Evolutionary conservation across 2,888 invertebrate genomes (phyloP), one percentile per base, ranked within the genome.

Genomic region (Lepidochitona cinerea): DNA sequence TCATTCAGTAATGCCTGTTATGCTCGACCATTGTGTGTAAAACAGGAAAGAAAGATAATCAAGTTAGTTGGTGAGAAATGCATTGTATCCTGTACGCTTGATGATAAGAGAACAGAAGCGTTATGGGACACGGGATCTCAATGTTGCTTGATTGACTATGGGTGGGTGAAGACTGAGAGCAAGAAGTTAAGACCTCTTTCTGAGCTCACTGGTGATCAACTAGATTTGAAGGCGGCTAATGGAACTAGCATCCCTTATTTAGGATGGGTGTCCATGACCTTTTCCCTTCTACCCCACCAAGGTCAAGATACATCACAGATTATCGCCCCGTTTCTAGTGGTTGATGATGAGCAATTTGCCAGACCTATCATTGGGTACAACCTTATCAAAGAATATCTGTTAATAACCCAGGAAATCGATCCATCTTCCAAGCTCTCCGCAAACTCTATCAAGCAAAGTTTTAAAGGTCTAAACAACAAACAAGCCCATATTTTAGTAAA

Each of bases 301-400:
- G n/a, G n/a, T n/a, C n/a, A n/a, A n/a, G n/a, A n/a, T n/a, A n/a
- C n/a, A n/a, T n/a, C n/a, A n/a, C n/a, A n/a, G n/a, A n/a, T n/a
- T n/a, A n/a, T n/a, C n/a, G n/a, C n/a, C 9, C 54, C 53, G 7
- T 49, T 70, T 35, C 32, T 53, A 6, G 54, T 70, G 36, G 35
- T 33, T 53, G 32, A 49, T n/a, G 49, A 49, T 23, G n/a, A n/a
- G n/a, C 29, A 49, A 26, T 14, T 70, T 26, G n/a, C 33, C 1
- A 49, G 53, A 32, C 70, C 70, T 14, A 70, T 70, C 36, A 70
- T 70, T n/a, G 70, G 70, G 12, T 70, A 53, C 26, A 70, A 53
- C 53, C 53, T 70, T 23, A 70, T 70, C 29, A 18, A 70, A 36
- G 70, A 70, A 35, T 37, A 66, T 66, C n/a, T n/a, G n/a, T n/a